Evolutionary conservation across 2,888 invertebrate genomes (phyloP).

Genomic region (Asteroscopus sphinx): DNA sequence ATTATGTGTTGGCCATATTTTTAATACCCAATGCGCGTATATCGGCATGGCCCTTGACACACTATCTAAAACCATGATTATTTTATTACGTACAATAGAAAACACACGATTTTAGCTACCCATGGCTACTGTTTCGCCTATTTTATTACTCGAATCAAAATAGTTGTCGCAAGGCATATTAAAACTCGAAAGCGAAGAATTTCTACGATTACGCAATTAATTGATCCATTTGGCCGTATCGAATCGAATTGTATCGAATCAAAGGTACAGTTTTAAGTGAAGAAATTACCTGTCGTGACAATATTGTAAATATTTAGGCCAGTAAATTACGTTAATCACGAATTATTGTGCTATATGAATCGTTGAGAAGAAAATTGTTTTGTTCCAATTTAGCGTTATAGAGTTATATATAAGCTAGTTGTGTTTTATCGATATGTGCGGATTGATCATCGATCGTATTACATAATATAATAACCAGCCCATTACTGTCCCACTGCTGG

Average conservation of each 20-base stretch:
- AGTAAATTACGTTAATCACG: constrained; percentile 59
- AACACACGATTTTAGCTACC: constrained; percentile 12
- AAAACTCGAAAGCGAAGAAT: constrained; percentile 39
- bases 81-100: constrained; percentile 29
- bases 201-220: constrained; percentile 46
- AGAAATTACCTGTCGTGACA: constrained; percentile 58
- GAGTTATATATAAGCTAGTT: background rate
- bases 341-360: constrained; percentile 45
- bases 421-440: constrained; percentile 1
- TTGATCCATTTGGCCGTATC: constrained; percentile 49
- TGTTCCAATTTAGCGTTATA: constrained; percentile 12
- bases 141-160: constrained; percentile 19
- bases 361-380: constrained; percentile 16
- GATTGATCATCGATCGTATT: too few relatives aligned
- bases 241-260: constrained; percentile 50
- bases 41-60: constrained; percentile 50
- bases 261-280: constrained; percentile 56
- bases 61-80: constrained; percentile 37
- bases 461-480: too few relatives aligned
- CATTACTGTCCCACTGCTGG: too few relatives aligned
- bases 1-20: constrained; percentile 37
- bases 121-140: constrained; percentile 3
- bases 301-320: constrained; percentile 57
- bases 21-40: constrained; percentile 28
- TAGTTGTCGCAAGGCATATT: constrained; percentile 16